Base-by-base conservation (phyloP, 2,113 vertebrate species). In the Tragulus kanchil region DNA sequence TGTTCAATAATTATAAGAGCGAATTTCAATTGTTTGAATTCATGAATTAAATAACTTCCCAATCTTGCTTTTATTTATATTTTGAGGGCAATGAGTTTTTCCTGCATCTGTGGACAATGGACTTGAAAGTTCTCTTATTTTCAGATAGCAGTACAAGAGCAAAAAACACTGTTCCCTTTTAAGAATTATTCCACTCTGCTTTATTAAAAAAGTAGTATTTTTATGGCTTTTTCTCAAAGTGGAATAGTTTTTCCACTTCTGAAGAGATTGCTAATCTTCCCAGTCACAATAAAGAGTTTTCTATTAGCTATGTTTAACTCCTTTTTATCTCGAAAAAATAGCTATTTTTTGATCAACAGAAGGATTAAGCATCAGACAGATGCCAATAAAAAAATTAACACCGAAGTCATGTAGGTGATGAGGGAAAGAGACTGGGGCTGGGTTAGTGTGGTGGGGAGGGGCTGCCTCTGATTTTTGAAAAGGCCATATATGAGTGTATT, bases 21-120 rank as follows among this genome's bases (percentile, higher is more conserved):
- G 13, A n/a, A 23, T 82, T 67, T 96, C 16, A 85, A 28, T 45
- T 94, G 16, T 25, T 86, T 78, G 23, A 77, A 83, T 89, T 82
- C 54, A 52, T 5, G 3, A 73, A 12, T 13, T 94, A 73, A 92
- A 89, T 62, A 71, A 36, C 1, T 17, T 95, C 75, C 50, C 15
- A 91, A 56, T 73, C 79, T 89, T 85, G 7, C 42, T 77, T 77
- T 92, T 75, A 62, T 52, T 65, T 78, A 36, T 36, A 36, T 85
- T n/a, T 6, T 75, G 15, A 64, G 88, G n/a, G 48, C 28, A 78
- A 52, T 1, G 54, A 25, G 0, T 16, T 85, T 93, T 73, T 28
- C n/a, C 54, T 81, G 62, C 17, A 82, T 92, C 13, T 82, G 4
- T 62, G 50, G 91, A 89, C 42, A 84, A 73, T 50, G 8, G 13